These are phyloP conservation scores for Ennomos quercinarius DNA, from an alignment of 2,888 invertebrate species.

Conservation along the genomic window DNA sequence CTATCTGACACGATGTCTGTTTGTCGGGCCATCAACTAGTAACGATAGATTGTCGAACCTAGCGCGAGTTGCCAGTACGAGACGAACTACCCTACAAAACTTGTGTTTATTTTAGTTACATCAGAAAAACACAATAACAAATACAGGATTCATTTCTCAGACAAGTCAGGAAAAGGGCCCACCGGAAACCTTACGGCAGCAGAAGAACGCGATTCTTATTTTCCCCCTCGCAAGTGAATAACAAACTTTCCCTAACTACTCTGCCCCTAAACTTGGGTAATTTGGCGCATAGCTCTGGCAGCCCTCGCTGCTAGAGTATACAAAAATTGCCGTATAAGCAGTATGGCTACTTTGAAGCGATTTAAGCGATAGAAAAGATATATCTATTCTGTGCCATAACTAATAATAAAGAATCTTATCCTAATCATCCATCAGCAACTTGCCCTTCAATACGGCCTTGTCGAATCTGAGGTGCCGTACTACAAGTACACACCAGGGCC, in stretches of 20 bases:
- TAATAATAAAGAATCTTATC: too few relatives aligned
- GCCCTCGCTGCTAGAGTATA: conserved; percentile 19
- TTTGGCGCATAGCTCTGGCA: conserved; percentile 24
- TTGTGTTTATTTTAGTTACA: background rate
- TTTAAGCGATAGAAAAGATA: too few relatives aligned
- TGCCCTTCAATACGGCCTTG: too few relatives aligned
- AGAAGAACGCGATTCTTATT: conserved; percentile 9
- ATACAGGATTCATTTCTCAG: background rate
- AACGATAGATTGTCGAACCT: conserved; percentile 34
- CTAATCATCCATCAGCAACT: too few relatives aligned
- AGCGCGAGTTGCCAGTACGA: conserved; percentile 22
- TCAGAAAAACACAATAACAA: background rate
- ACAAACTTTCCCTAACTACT: conserved; percentile 27
- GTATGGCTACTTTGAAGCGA: conserved; percentile 1
- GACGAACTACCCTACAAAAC: background rate
- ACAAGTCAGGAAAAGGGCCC: conserved; percentile 5
- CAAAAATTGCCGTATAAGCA: conserved; percentile 2
- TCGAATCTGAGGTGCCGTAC: too few relatives aligned
- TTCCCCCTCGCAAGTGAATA: conserved; percentile 22
- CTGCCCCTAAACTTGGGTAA: conserved; percentile 27
- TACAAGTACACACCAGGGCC: too few relatives aligned
- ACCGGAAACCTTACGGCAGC: conserved; percentile 5
- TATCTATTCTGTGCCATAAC: too few relatives aligned
- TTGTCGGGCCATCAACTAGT: conserved; percentile 29
- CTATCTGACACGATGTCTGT: conserved; percentile 34